phyloP scores from a whole-genome alignment of 2,113 vertebrate species.

The Bucco capensis region DNA sequence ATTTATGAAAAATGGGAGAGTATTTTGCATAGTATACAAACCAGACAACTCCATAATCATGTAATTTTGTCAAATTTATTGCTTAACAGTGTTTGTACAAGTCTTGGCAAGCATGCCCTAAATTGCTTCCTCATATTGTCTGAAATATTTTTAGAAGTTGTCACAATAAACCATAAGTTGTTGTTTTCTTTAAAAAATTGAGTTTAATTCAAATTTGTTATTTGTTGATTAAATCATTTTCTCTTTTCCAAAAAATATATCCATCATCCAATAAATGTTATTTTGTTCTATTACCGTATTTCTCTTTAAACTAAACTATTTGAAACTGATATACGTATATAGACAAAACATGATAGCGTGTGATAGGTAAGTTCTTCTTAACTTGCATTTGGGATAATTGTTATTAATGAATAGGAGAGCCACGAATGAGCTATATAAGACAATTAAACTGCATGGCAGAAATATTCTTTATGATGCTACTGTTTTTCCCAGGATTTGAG shows the following conservation, averaged over 20 bases:
- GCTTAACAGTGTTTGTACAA: background rate
- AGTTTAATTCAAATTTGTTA: conserved; percentile 13
- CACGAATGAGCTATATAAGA: background rate
- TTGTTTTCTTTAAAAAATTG: background rate
- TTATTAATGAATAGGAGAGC: background rate
- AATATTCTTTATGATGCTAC: background rate
- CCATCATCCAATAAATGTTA: background rate
- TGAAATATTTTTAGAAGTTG: conserved; percentile 25
- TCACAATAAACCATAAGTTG: background rate
- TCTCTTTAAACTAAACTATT: background rate
- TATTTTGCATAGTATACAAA: background rate
- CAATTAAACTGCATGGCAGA: background rate
- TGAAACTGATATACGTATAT: background rate
- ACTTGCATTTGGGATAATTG: background rate
- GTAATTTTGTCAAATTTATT: background rate
- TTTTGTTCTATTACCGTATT: background rate
- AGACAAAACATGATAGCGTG: background rate
- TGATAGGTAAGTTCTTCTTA: background rate
- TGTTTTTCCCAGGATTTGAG: background rate
- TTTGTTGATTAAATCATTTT: background rate
- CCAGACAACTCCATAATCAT: background rate
- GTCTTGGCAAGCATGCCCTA: background rate
- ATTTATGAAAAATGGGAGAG: background rate
- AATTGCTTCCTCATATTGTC: conserved; percentile 26
- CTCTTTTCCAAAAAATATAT: background rate